Conservation (phyloP, 2,888 invertebrate species). For the Pristionchus maxplancki region DNA sequence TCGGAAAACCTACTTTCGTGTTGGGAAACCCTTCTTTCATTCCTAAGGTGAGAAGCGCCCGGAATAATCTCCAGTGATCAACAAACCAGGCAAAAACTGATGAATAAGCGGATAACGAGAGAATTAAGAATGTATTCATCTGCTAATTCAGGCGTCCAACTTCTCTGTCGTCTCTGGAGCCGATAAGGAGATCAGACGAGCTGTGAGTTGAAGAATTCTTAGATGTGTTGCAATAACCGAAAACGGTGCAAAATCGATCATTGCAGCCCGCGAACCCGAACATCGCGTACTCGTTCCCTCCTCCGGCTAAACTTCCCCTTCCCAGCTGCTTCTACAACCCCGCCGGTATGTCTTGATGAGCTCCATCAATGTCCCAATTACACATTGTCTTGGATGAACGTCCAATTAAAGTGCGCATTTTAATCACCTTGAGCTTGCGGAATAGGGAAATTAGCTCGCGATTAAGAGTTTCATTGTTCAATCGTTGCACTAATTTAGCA, state of each 20-base stretch:
- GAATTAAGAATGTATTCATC: too few species aligned
- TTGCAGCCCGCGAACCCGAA: slow-evolving; percentile 26
- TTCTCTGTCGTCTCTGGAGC: slow-evolving; percentile 12
- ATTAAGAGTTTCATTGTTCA: too few species aligned
- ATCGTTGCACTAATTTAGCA: not conserved
- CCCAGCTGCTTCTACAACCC: slow-evolving; percentile 51
- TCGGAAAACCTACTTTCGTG: slow-evolving; percentile 38
- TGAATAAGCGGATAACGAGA: too few species aligned
- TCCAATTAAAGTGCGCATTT: too few species aligned
- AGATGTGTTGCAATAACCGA: too few species aligned
- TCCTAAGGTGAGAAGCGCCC: slow-evolving; percentile 18
- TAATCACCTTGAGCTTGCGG: not conserved
- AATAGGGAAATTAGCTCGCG: not conserved
- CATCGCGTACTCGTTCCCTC: slow-evolving; percentile 38
- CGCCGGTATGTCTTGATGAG: slow-evolving; percentile 12
- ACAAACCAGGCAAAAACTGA: too few species aligned
- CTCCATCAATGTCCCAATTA: too few species aligned
- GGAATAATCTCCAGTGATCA: too few species aligned
- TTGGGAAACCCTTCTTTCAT: slow-evolving; percentile 29
- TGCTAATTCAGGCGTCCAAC: slow-evolving; percentile 1
- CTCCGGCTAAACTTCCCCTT: slow-evolving; percentile 45
- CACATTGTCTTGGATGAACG: too few species aligned
- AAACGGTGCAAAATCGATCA: not conserved
- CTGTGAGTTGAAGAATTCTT: slow-evolving; percentile 13
- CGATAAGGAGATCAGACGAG: slow-evolving; percentile 45